These are phyloP conservation scores for Drosophila pruinosa DNA, from an alignment of 1,140 invertebrate genomes.

Conservation along the genomic window DNA sequence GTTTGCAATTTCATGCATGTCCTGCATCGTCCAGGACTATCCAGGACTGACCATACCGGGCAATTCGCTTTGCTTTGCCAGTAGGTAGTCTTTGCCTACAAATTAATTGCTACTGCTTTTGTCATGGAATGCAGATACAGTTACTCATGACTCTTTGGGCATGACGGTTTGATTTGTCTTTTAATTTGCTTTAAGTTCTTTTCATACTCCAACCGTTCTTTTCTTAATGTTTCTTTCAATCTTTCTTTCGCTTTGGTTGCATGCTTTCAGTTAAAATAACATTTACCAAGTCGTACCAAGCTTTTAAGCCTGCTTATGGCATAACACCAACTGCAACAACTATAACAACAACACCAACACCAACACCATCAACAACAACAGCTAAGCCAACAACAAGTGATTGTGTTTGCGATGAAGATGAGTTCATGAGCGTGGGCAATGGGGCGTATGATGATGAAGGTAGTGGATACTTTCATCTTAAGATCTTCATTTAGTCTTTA, in stretches of 20 bases:
- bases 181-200: slow-evolving; percentile 48
- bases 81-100: slow-evolving; percentile 42
- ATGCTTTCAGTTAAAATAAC: slow-evolving; percentile 72
- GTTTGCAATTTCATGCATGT: slow-evolving; percentile 73
- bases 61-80: neutral
- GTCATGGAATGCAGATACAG: slow-evolving; percentile 35
- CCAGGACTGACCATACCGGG: neutral
- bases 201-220: neutral
- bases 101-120: slow-evolving; percentile 64
- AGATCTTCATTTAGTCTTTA: slow-evolving; percentile 21
- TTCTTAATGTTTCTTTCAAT: slow-evolving; percentile 28
- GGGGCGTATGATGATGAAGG: slow-evolving; percentile 58
- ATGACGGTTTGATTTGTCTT: slow-evolving; percentile 42
- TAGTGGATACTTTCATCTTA: slow-evolving; percentile 56
- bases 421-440: slow-evolving; percentile 58
- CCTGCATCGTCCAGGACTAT: slow-evolving; percentile 22
- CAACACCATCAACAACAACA: neutral
- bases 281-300: slow-evolving; percentile 61
- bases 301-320: slow-evolving; percentile 44
- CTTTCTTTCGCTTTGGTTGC: slow-evolving; percentile 44
- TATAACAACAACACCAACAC: slow-evolving; percentile 6
- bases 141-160: slow-evolving; percentile 41
- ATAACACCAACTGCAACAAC: slow-evolving; percentile 34
- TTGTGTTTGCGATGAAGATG: slow-evolving; percentile 66
- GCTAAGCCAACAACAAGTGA: slow-evolving; percentile 49